Conservation (phyloP, 1,140 invertebrate species). For the Frieseomelitta varia region DNA sequence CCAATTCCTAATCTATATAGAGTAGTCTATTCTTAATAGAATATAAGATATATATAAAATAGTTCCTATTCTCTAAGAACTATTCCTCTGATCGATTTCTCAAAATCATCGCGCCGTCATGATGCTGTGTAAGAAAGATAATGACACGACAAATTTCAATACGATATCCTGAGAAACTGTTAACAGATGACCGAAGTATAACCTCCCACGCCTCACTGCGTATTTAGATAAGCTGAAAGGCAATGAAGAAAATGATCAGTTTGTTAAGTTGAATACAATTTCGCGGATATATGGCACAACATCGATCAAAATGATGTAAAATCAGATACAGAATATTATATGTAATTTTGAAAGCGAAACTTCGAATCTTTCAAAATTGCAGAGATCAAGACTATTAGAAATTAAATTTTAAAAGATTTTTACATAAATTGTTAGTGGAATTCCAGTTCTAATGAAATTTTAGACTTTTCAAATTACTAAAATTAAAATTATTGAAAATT, state of each 20-base stretch:
- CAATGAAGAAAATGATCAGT: neutral
- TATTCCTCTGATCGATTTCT: neutral
- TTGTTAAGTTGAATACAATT: slow-evolving; percentile 6
- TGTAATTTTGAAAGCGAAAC: too few species aligned
- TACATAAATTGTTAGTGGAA: too few species aligned
- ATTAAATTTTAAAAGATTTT: too few species aligned
- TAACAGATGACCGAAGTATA: neutral
- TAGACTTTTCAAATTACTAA: too few species aligned
- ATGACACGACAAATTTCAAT: neutral
- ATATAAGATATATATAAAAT: too few species aligned
- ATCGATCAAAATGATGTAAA: neutral
- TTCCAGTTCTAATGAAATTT: too few species aligned
- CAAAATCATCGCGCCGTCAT: neutral
- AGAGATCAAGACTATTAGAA: too few species aligned
- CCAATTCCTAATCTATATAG: neutral
- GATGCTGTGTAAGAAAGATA: neutral
- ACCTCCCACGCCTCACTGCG: slow-evolving; percentile 12
- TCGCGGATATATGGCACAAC: neutral
- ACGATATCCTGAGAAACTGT: neutral
- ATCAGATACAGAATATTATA: too few species aligned
- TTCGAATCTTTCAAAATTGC: too few species aligned
- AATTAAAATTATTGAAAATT: too few species aligned
- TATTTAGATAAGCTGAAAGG: slow-evolving; percentile 35
- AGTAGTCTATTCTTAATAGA: neutral
- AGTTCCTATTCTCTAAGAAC: neutral